Percentiles rank a stretch among this genome's conserved stretches.
Conservation (phyloP, 2,797 vertebrate species). For the Cossypha niveicapilla region DNA sequence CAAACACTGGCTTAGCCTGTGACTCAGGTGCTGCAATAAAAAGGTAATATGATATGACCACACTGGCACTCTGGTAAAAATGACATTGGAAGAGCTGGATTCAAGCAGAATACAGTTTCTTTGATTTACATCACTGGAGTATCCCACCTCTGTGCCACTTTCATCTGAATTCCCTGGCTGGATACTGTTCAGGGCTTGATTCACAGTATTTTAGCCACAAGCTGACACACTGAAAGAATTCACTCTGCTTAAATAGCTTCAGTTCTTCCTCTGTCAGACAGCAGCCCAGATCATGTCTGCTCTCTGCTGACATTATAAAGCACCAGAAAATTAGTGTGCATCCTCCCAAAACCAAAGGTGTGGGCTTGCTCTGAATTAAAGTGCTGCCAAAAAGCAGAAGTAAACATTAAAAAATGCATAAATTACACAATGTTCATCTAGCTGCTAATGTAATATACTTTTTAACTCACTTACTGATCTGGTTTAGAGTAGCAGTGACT, state of each 20-base stretch:
- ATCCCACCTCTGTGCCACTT: not conserved
- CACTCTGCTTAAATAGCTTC: not conserved
- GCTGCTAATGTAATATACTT: not conserved
- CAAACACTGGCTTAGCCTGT: not conserved
- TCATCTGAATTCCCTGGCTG: not conserved
- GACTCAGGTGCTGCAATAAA: not conserved
- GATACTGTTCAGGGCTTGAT: not conserved
- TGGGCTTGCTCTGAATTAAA: conserved; percentile 22
- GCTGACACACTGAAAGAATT: not conserved
- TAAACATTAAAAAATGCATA: not conserved
- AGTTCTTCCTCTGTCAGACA: not conserved
- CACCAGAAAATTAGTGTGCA: not conserved
- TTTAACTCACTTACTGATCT: not conserved
- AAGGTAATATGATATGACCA: not conserved
- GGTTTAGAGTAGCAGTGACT: not conserved
- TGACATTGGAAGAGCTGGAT: not conserved
- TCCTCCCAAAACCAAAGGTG: not conserved
- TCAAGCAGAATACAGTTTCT: not conserved
- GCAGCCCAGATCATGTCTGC: not conserved
- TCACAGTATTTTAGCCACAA: not conserved
- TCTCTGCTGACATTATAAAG: not conserved
- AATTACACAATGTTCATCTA: not conserved
- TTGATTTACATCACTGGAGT: not conserved
- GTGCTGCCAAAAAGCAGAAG: conserved; percentile 29
- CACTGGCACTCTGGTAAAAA: not conserved